A percentile compares a stretch with the other conserved stretches of the same genome.
Conservation (phyloP, 2,113 vertebrate species). For the Alligator mississippiensis region DNA sequence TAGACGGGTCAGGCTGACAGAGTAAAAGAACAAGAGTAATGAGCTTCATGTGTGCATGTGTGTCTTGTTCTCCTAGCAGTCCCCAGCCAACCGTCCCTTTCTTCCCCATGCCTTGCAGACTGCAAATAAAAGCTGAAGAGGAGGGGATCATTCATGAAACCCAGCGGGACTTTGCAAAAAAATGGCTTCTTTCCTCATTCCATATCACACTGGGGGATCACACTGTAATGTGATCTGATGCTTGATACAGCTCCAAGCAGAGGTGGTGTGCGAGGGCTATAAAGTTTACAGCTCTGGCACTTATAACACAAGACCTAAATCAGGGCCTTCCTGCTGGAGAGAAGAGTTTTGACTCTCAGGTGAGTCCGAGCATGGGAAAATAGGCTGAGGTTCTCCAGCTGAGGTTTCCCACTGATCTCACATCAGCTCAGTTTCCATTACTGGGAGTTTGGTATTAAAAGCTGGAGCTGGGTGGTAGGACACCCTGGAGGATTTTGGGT, state of each 20-base stretch:
- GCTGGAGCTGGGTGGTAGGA: no score
- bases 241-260: constrained; percentile 3
- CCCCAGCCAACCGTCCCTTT: background rate
- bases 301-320: background rate
- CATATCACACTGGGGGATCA: background rate
- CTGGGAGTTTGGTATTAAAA: no score
- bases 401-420: background rate
- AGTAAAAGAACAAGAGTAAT: background rate
- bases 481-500: no score
- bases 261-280: background rate
- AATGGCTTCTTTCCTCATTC: background rate
- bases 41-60: background rate
- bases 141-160: background rate
- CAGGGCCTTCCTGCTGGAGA: background rate
- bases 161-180: background rate
- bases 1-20: background rate
- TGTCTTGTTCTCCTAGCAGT: background rate
- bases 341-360: background rate
- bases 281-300: background rate
- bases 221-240: background rate
- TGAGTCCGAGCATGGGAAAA: fast-evolving
- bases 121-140: background rate
- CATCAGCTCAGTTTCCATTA: no score
- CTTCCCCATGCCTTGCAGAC: background rate
- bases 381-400: no score